Conservation (phyloP, 2,888 invertebrate species). For the Eustalomyia histrio region DNA sequence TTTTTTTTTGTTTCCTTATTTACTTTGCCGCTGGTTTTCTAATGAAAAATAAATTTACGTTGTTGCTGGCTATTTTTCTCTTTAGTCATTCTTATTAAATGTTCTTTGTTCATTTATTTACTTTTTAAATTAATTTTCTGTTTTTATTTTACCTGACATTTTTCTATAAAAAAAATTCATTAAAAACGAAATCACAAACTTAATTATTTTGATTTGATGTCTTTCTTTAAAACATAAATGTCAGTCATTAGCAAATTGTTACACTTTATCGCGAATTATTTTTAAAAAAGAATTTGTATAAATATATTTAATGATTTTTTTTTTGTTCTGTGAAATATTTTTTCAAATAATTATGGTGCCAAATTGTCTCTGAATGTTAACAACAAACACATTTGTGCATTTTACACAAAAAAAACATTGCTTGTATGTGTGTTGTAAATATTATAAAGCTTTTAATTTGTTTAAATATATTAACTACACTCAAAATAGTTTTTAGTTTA, state of each 20-base stretch:
- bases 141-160: background rate
- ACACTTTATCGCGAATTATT: background rate
- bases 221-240: background rate
- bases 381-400: too few species aligned
- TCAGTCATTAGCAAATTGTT: background rate
- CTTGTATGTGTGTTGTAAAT: background rate
- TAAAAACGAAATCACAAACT: background rate
- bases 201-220: background rate
- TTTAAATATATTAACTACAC: conserved; percentile 3
- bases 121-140: background rate
- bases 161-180: background rate
- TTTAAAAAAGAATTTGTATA: background rate
- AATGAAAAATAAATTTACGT: background rate
- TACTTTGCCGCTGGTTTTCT: background rate
- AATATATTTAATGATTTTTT: background rate
- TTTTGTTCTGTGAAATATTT: background rate
- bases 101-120: background rate
- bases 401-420: too few species aligned
- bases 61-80: background rate
- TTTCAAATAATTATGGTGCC: conserved; percentile 40
- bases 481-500: background rate
- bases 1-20: background rate
- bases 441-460: background rate
- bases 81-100: background rate
- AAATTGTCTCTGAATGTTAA: conserved; percentile 48